Evolutionary conservation across 30 jellyfish, hydroid and myxozoan species (phyloP).

Genomic region (Turritopsis dohrnii): DNA sequence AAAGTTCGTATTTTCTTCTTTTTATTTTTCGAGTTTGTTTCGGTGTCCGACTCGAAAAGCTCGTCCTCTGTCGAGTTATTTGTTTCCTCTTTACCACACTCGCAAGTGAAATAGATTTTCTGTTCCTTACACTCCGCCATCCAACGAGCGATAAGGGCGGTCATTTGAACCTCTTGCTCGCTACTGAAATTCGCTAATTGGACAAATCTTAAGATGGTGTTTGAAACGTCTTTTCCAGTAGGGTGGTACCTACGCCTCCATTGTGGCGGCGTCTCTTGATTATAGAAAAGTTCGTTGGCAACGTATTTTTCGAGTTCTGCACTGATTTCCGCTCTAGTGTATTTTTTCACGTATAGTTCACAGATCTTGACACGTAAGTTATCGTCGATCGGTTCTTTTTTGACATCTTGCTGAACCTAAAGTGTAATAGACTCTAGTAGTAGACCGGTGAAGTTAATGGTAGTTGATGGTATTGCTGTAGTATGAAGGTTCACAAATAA

Average conservation of each 20-base stretch:
- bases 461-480: too few species aligned
- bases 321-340: background rate
- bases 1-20: background rate
- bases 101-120: background rate
- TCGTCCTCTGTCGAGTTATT: slow-evolving; percentile 5
- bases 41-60: background rate
- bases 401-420: background rate
- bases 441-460: too few species aligned
- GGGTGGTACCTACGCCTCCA: slow-evolving; percentile 16
- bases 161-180: background rate
- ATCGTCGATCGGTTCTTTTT: background rate
- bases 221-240: slow-evolving; percentile 8
- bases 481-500: too few species aligned
- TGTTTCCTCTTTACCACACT: background rate
- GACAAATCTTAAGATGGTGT: background rate
- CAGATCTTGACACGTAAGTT: background rate
- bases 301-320: slow-evolving; percentile 1
- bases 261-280: slow-evolving; percentile 12
- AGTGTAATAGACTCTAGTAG: too few species aligned
- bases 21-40: background rate
- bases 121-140: background rate
- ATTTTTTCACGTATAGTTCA: background rate
- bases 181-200: background rate
- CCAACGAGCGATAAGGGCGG: background rate
- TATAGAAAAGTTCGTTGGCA: slow-evolving; percentile 9